phyloP scores from a whole-genome alignment of 2,797 vertebrate species.

The Liparis tanakae region DNA sequence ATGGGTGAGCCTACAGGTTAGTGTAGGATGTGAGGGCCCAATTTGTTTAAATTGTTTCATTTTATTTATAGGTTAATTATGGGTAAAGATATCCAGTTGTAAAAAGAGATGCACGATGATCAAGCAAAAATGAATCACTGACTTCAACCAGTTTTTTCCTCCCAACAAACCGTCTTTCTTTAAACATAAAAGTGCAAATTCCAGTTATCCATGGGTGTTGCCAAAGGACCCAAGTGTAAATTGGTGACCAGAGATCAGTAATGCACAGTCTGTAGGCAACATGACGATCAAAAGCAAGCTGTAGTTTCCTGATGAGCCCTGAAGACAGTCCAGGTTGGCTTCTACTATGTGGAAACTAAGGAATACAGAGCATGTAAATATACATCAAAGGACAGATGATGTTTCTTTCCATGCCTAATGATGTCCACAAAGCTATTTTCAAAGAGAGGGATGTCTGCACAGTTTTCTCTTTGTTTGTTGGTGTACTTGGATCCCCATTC shows the following conservation, averaged over 20 bases:
- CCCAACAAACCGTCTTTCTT: neutral
- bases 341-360: neutral
- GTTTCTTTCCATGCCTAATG: neutral
- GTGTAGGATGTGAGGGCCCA: neutral
- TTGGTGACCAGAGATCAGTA: conserved; percentile 10
- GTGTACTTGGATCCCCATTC: conserved; percentile 5
- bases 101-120: neutral
- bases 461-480: conserved; percentile 9
- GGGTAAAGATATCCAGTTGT: conserved; percentile 9
- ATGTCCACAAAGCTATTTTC: conserved; percentile 24
- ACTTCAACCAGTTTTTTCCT: neutral
- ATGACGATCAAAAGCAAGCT: conserved; percentile 15
- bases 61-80: neutral
- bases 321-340: conserved; percentile 3
- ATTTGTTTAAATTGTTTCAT: neutral
- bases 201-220: neutral
- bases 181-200: conserved; percentile 10
- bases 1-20: conserved; percentile 25
- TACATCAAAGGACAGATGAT: neutral
- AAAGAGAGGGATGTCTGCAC: conserved; percentile 20
- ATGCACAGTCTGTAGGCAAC: conserved; percentile 4
- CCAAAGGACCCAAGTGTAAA: no score
- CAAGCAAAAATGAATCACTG: neutral
- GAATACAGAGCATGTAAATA: neutral
- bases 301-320: conserved; percentile 18